Evolutionary conservation across 2,113 vertebrate genomes (phyloP), one percentile per base, ranked within the genome.

Genomic region (Eulacestoma nigropectus): DNA sequence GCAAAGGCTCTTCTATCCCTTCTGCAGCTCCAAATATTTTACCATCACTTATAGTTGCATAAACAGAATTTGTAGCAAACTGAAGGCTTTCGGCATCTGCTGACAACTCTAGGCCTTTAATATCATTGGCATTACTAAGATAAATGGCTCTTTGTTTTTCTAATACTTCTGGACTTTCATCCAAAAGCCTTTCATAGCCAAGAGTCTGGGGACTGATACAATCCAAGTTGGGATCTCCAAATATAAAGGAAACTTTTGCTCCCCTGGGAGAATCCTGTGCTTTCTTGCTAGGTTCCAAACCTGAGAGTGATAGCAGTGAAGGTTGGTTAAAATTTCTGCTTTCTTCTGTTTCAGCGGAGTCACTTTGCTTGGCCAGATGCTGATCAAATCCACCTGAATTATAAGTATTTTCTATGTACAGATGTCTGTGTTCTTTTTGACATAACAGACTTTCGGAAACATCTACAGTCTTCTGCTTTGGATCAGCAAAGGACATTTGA

Each of bases 241-340:
- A 99, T 97, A 99, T 99, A 96, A 99, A 99, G 89, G 99, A 99
- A 95, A 99, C 99, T 97, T 99, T 99, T 95, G 99, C 99, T 96
- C 98, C 98, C 86, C 99, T 98, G 19, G 99, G 98, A 63, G 99
- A 98, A 78, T 99, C 99, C 93, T 99, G 99, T 96, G 98, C 96
- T 98, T 98, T 99, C 93, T 98, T 98, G 46, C 88, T 95, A 73
- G 97, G 77, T 79, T 98, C 98, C 90, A 98, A 95, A 91, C 98
- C 98, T 69, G 98, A 98, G 96, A 98, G 95, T 27, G 98, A 98
- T 95, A 99, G 87, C 84, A 98, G 98, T 46, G 98, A 98, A 93
- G 98, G 98, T 86, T 98, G 97, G 81, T 96, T 98, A 32, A 98
- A 98, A 94, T 97, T 98, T 94, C 98, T 97, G 93, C 98, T 98